phyloP scores from a whole-genome alignment of 2,113 vertebrate genomes.

The Coregonus clupeaformis region DNA sequence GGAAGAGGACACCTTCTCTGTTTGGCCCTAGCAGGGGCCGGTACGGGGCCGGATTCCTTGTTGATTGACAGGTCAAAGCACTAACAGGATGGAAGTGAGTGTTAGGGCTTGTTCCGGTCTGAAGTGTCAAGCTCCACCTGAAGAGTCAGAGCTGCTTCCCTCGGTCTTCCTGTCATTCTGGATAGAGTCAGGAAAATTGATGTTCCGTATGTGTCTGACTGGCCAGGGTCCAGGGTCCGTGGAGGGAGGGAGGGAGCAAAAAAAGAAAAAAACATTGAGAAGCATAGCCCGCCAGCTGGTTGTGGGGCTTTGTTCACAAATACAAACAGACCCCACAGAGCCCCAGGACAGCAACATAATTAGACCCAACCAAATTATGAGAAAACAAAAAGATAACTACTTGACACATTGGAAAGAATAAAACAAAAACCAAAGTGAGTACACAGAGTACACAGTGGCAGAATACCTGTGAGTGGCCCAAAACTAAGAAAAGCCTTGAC shows the following conservation, averaged over 20 bases:
- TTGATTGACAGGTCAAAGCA: not conserved
- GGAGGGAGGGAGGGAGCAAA: slow-evolving; percentile 6
- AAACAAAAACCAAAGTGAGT: no score
- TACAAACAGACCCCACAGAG: no score
- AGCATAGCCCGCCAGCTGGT: no score
- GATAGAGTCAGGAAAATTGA: not conserved
- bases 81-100: not conserved
- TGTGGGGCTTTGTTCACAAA: no score
- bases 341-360: no score
- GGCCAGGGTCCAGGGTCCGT: not conserved
- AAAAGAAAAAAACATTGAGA: not conserved
- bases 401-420: no score
- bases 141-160: not conserved
- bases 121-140: not conserved
- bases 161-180: not conserved
- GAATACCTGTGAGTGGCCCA: no score
- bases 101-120: not conserved
- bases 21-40: not conserved
- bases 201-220: not conserved
- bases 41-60: not conserved
- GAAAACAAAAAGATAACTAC: no score
- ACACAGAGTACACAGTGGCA: no score
- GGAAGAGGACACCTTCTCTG: not conserved
- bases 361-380: no score
- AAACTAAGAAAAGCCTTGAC: no score